Conservation (phyloP, 2,888 invertebrate species). For the Spatulosminthurus flaviceps region DNA sequence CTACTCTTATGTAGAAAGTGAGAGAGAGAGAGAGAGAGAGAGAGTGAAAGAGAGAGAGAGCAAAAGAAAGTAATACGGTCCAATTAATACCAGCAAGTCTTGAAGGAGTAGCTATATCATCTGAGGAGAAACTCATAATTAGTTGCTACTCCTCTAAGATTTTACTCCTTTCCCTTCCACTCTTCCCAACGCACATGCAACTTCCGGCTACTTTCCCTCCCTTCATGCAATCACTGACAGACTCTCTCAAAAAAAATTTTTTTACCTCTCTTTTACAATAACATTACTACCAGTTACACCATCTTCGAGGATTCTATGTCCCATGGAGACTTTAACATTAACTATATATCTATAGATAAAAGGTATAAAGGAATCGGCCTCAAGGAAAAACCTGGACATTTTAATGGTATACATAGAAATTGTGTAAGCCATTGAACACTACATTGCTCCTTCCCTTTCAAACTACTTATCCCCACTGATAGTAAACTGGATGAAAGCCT, state of each 20-base stretch:
- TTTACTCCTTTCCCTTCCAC: neutral
- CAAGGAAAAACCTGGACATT: too few relatives aligned
- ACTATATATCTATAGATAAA: too few relatives aligned
- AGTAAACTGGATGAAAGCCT: neutral
- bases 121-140: neutral
- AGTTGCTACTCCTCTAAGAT: slow-evolving; percentile 3
- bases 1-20: too few relatives aligned
- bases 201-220: too few relatives aligned
- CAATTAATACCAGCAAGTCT: neutral
- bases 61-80: too few relatives aligned
- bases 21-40: too few relatives aligned
- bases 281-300: neutral
- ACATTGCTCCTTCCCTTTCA: neutral
- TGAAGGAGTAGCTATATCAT: neutral
- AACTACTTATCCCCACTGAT: neutral
- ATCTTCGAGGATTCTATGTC: too few relatives aligned
- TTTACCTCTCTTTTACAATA: slow-evolving; percentile 1
- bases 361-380: too few relatives aligned
- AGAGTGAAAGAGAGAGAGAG: too few relatives aligned
- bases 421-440: too few relatives aligned
- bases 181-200: neutral
- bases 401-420: too few relatives aligned
- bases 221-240: neutral
- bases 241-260: neutral
- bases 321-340: too few relatives aligned